Base-by-base conservation (phyloP, 2,113 vertebrate genomes). In the Aplodontia rufa region DNA sequence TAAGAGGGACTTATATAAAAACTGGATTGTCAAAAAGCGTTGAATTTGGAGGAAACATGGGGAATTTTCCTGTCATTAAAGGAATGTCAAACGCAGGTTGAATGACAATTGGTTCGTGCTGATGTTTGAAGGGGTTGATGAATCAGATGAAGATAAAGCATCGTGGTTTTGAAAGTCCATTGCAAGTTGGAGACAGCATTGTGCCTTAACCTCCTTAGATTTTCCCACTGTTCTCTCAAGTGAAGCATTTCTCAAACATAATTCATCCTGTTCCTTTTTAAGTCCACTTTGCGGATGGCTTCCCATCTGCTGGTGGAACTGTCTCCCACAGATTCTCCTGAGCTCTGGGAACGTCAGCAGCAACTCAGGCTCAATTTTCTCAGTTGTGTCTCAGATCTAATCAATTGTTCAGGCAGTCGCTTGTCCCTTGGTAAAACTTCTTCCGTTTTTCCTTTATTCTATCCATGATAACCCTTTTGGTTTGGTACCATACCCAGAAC, bases 141-240 rank as follows among this genome's bases (percentile, higher is more conserved):
- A 3, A 53, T 93, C 22, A 32, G 42, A 35, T 74, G 30, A 92
- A 74, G 62, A 82, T 13, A 86, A 66, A 92, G 10, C 0, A 14
- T 88, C 74, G 24, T 1, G 35, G 26, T 66, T 82, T 45, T 62
- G 68, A 79, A 79, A 86, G 49, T 30, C 78, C 22, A 3, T 55
- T 37, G 22, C 26, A 62, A 37, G 35, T 75, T 8, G 5, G 40
- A 49, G 66, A 82, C 88, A 78, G 69, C 80, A 78, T 47, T 90
- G 64, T 93, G 37, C 42, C 71, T 16, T 20, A 17, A 89, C 76
- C 72, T 58, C 28, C 0, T 83, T 62, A 37, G 82, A 71, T 58
- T 96, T 95, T n/a, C 78, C 78, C 64, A 83, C 53, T 88, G 78
- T 96, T 91, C 69, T 75, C 30, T 87, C 74, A 92, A 75, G 75